These are phyloP conservation scores for Mantis religiosa DNA, from an alignment of 2,888 invertebrate genomes.

Conservation along the genomic window DNA sequence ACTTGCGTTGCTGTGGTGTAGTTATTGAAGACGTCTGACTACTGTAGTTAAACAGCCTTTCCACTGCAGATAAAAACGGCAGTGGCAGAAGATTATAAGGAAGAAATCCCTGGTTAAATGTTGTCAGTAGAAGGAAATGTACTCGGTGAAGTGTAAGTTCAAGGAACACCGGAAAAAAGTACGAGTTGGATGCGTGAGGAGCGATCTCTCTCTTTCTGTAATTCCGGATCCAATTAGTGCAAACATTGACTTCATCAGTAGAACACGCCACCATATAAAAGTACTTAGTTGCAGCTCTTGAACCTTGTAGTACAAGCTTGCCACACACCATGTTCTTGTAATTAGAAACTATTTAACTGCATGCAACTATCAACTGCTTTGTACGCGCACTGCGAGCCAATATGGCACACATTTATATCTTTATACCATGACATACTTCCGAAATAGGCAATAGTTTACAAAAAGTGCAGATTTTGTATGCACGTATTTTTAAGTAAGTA, in stretches of 20 bases:
- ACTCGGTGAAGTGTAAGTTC: not conserved
- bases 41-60: too few relatives aligned
- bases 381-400: too few relatives aligned
- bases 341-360: not conserved
- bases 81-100: too few relatives aligned
- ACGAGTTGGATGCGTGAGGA: not conserved
- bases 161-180: not conserved
- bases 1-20: too few relatives aligned
- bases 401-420: too few relatives aligned
- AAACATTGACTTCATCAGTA: not conserved
- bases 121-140: not conserved
- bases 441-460: too few relatives aligned
- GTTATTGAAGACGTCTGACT: too few relatives aligned
- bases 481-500: too few relatives aligned
- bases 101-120: too few relatives aligned
- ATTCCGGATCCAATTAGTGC: not conserved
- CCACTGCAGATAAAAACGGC: too few relatives aligned
- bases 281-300: not conserved
- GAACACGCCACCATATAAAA: not conserved
- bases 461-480: too few relatives aligned
- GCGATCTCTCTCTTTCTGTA: not conserved
- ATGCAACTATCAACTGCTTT: not conserved
- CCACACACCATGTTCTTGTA: not conserved
- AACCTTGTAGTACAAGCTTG: not conserved
- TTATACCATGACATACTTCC: too few relatives aligned